Evolutionary conservation across 2,797 vertebrate species (phyloP), one percentile per base, ranked within the genome.

Genomic region (Enteromius mattozi): DNA sequence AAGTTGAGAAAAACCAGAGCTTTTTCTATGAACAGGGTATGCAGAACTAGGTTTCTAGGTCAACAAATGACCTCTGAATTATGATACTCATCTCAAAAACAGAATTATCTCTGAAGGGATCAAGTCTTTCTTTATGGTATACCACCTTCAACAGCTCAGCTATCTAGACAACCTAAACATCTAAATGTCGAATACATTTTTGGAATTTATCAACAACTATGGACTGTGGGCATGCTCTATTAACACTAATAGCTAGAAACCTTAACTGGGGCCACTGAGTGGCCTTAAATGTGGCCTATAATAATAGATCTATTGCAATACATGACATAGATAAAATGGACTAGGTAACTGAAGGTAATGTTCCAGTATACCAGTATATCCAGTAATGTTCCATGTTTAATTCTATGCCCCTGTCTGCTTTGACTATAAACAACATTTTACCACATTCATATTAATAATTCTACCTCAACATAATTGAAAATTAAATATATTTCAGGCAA

Each of bases 1-100:
- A 84, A 61, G 24, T 54, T 85, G 83, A 88, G 68, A 69, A 79
- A 83, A 24, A 35, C 19, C 85, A 88, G 80, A 71, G 47, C 40
- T 74, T 66, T 51, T 35, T 0, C 27, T 69, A 78, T 42, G 80
- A 42, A 65, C 27, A 33, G 14, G 16, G 61, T 33, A 65, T 17
- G 45, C 40, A 0, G 35, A 80, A 65, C 19, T 59, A 27, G 75
- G 72, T 66, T 87, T 86, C 51, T 75, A 66, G 61, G 47, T 76
- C 33, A 85, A 68, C 7, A 16, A 63, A 14, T 45, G 42, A 76
- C 33, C 78, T 51, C 63, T 21, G 76, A 76, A 81, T 40, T 49
- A 17, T 81, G 19, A 71, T 47, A 78, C 54, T 65, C 24, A 24
- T 33, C 37, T 83, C 72, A 19, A 85, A 82, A 77, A 47, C 75